phyloP scores from a whole-genome alignment of 1,140 invertebrate genomes.

The Centruroides vittatus region DNA sequence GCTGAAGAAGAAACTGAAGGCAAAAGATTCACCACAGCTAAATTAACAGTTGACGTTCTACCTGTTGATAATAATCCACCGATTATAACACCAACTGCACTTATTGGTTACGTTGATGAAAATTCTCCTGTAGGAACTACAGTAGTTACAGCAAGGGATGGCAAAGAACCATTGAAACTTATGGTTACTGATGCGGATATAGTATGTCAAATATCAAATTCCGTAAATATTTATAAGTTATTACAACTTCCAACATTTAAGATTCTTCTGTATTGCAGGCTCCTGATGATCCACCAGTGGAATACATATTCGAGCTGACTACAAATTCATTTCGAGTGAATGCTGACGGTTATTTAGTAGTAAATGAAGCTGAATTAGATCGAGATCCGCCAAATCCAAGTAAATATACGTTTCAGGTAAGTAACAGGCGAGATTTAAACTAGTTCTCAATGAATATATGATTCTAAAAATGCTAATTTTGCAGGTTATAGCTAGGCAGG shows the following conservation, averaged over 20 bases:
- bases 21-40: slow-evolving; percentile 61
- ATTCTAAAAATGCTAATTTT: slow-evolving; percentile 7
- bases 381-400: slow-evolving; percentile 72
- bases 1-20: slow-evolving; percentile 66
- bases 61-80: slow-evolving; percentile 73
- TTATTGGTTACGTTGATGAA: slow-evolving; percentile 66
- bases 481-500: slow-evolving; percentile 54
- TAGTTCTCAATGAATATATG: neutral
- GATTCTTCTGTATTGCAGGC: slow-evolving; percentile 26
- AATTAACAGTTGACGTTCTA: slow-evolving; percentile 60
- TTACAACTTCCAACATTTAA: no score
- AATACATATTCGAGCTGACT: slow-evolving; percentile 66
- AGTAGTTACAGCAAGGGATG: slow-evolving; percentile 42
- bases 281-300: slow-evolving; percentile 49
- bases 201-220: slow-evolving; percentile 34
- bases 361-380: slow-evolving; percentile 68
- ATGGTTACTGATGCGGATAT: slow-evolving; percentile 66
- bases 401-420: slow-evolving; percentile 60
- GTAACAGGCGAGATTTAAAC: neutral
- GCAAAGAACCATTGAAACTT: slow-evolving; percentile 45
- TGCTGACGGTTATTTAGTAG: slow-evolving; percentile 51
- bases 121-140: slow-evolving; percentile 68
- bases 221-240: no score
- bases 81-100: slow-evolving; percentile 48
- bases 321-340: slow-evolving; percentile 68